Conservation (phyloP, 2,113 vertebrate genomes). For the Planiliza haematocheilus region DNA sequence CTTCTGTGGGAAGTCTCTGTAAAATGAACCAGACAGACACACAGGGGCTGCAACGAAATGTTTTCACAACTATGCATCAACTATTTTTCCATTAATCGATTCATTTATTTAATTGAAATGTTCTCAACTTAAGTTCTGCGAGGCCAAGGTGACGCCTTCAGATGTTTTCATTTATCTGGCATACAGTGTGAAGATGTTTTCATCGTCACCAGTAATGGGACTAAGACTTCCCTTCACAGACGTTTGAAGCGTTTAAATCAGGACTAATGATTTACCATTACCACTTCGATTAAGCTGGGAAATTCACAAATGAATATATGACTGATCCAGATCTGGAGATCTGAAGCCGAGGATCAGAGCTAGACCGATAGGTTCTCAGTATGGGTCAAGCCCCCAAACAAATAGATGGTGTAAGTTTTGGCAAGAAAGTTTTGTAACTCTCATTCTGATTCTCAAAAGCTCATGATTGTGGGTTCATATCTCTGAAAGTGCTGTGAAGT, state of each 20-base stretch:
- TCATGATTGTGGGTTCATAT: too few relatives aligned
- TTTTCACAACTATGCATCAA: background rate
- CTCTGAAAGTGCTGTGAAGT: too few relatives aligned
- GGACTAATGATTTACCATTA: background rate
- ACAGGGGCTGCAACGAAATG: background rate
- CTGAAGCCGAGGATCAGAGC: too few relatives aligned
- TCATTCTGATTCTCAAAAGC: too few relatives aligned
- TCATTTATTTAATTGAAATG: too few relatives aligned
- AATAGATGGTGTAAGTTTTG: too few relatives aligned
- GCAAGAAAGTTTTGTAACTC: too few relatives aligned
- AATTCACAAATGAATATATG: background rate
- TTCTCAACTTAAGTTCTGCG: background rate
- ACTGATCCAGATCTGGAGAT: background rate
- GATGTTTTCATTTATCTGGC: background rate
- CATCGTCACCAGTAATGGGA: background rate
- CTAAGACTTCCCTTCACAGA: background rate
- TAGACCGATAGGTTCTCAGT: too few relatives aligned
- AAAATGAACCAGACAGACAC: background rate
- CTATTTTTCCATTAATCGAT: background rate
- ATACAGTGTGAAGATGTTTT: background rate
- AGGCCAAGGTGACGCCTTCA: background rate
- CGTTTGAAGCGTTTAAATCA: background rate
- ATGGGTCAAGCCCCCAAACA: too few relatives aligned
- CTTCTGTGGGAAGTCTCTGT: constrained; percentile 92
- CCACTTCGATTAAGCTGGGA: background rate